These are phyloP conservation scores for Petrophora chlorosata DNA, from an alignment of 2,888 invertebrate genomes.

Conservation along the genomic window DNA sequence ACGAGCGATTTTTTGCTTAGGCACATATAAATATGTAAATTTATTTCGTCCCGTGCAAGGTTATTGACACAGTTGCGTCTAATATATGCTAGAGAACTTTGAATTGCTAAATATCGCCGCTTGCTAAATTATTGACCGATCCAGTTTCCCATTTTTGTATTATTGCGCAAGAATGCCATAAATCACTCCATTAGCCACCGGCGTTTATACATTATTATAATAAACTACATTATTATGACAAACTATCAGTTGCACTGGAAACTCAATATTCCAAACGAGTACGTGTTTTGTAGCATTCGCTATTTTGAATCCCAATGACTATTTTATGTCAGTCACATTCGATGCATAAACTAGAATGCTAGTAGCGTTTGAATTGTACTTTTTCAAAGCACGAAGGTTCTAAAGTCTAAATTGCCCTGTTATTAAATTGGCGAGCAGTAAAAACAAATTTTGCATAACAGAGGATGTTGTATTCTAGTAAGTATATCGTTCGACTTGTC, in stretches of 20 bases:
- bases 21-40: constrained; percentile 69
- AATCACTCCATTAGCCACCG: constrained; percentile 49
- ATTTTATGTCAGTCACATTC: constrained; percentile 48
- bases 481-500: constrained; percentile 57
- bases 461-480: too few relatives aligned
- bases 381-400: constrained; percentile 9
- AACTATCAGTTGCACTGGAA: constrained; percentile 28
- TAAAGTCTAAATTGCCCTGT: constrained; percentile 17
- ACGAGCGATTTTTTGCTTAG: constrained; percentile 58
- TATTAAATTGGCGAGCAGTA: constrained; percentile 13
- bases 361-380: constrained; percentile 37
- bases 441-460: constrained; percentile 12
- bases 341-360: constrained; percentile 44
- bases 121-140: constrained; percentile 66
- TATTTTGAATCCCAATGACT: constrained; percentile 58
- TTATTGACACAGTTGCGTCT: constrained; percentile 75
- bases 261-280: constrained; percentile 55
- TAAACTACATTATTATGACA: too few relatives aligned
- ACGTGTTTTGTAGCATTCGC: constrained; percentile 42
- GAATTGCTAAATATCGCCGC: constrained; percentile 65
- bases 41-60: constrained; percentile 69
- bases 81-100: constrained; percentile 58
- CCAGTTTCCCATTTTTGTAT: constrained; percentile 57
- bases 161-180: constrained; percentile 54
- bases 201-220: constrained; percentile 37